phyloP scores from a whole-genome alignment of 2,113 vertebrate species.

The Leptodactylus fuscus region DNA sequence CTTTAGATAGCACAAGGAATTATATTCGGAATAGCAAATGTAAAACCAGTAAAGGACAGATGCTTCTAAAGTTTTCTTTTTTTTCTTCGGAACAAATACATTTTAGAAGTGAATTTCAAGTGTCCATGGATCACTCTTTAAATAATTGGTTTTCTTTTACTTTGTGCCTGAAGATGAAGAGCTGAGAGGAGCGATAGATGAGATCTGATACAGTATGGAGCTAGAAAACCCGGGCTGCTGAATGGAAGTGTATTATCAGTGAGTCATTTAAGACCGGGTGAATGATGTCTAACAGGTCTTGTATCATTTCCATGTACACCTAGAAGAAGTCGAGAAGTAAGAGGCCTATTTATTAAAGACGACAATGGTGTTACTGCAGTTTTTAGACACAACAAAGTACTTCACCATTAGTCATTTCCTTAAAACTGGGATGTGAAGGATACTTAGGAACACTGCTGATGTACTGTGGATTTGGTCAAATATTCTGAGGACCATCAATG shows the following conservation, averaged over 20 bases:
- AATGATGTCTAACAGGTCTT: conserved; percentile 2
- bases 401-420: neutral
- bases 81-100: neutral
- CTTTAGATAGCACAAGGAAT: neutral
- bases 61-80: neutral
- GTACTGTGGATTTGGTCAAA: neutral
- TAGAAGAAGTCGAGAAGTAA: neutral
- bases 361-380: neutral
- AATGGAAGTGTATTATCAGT: neutral
- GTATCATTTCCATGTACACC: neutral
- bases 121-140: conserved; percentile 20
- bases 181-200: conserved; percentile 13
- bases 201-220: neutral
- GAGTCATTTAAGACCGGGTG: neutral
- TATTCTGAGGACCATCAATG: neutral
- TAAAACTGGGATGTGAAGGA: neutral
- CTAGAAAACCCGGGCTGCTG: neutral
- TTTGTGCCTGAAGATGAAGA: conserved; percentile 19
- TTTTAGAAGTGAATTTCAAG: conserved; percentile 11
- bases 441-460: neutral
- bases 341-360: neutral
- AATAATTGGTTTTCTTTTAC: conserved; percentile 28
- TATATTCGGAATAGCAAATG: neutral
- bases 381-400: conserved; percentile 10
- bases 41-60: neutral